Evolutionary conservation across 2,113 vertebrate species (phyloP).

Genomic region (Natator depressus): DNA sequence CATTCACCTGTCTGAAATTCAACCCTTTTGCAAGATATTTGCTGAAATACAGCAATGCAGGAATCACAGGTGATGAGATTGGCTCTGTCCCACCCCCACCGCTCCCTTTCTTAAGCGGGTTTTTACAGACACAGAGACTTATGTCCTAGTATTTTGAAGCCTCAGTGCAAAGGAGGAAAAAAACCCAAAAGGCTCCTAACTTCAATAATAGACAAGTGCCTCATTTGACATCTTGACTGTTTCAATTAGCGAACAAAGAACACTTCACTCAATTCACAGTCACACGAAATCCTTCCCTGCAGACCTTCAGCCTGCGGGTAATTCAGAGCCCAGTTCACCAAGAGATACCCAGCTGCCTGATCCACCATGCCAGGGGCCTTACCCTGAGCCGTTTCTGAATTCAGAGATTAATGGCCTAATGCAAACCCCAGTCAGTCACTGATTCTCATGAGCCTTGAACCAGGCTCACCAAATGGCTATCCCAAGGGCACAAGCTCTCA

Average conservation of each 20-base stretch:
- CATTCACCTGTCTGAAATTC: slow-evolving; percentile 73
- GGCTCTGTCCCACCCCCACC: slow-evolving; percentile 28
- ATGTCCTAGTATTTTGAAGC: slow-evolving; percentile 35
- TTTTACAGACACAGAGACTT: slow-evolving; percentile 45
- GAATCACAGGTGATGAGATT: slow-evolving; percentile 66
- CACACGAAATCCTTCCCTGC: slow-evolving; percentile 5
- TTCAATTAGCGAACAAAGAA: slow-evolving; percentile 62
- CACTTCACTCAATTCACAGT: slow-evolving; percentile 52
- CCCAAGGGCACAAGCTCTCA: background rate
- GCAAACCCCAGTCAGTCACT: background rate
- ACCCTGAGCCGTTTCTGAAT: rapidly evolving
- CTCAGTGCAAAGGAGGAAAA: background rate
- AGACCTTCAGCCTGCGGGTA: background rate
- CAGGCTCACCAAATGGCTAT: background rate
- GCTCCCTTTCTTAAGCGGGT: slow-evolving; percentile 38
- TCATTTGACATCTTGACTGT: slow-evolving; percentile 72
- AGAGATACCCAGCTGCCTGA: background rate
- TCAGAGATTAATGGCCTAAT: background rate
- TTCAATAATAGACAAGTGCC: slow-evolving; percentile 60
- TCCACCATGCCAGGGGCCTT: background rate
- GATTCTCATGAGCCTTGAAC: background rate
- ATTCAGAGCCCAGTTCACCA: background rate
- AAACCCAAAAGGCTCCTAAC: slow-evolving; percentile 27
- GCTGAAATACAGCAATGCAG: slow-evolving; percentile 73
- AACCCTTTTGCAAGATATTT: slow-evolving; percentile 80